These are phyloP conservation scores for Lontra canadensis DNA, from an alignment of 2,113 vertebrate species.

Conservation along the genomic window DNA sequence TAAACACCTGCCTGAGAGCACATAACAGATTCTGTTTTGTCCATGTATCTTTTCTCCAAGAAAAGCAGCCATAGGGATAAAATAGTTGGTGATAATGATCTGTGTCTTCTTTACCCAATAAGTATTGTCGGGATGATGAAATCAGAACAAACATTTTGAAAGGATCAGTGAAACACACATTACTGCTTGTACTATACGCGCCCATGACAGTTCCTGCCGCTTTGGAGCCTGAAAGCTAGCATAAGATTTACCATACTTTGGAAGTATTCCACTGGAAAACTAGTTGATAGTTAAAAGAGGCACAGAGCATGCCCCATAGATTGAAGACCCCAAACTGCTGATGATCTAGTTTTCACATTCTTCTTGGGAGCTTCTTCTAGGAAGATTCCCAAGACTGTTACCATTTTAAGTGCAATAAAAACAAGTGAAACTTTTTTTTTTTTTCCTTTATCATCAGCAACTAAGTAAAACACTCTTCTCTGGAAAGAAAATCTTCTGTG, in stretches of 20 bases:
- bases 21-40: background rate
- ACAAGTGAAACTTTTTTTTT: background rate
- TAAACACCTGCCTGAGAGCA: background rate
- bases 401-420: slow-evolving; percentile 32
- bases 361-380: background rate
- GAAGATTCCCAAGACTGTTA: background rate
- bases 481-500: slow-evolving; percentile 18
- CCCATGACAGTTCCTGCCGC: background rate
- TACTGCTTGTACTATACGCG: too few relatives aligned
- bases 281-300: background rate
- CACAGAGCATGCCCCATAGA: background rate
- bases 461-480: background rate
- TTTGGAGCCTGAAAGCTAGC: background rate
- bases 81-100: background rate
- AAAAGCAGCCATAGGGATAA: background rate
- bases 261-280: background rate
- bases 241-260: background rate
- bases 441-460: background rate
- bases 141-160: background rate
- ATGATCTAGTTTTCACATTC: background rate
- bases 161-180: background rate
- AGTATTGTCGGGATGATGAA: background rate
- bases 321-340: background rate
- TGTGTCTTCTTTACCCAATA: background rate
- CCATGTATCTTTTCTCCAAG: background rate